Evolutionary conservation across 2,113 vertebrate genomes (phyloP).

Genomic region (Sander vitreus): DNA sequence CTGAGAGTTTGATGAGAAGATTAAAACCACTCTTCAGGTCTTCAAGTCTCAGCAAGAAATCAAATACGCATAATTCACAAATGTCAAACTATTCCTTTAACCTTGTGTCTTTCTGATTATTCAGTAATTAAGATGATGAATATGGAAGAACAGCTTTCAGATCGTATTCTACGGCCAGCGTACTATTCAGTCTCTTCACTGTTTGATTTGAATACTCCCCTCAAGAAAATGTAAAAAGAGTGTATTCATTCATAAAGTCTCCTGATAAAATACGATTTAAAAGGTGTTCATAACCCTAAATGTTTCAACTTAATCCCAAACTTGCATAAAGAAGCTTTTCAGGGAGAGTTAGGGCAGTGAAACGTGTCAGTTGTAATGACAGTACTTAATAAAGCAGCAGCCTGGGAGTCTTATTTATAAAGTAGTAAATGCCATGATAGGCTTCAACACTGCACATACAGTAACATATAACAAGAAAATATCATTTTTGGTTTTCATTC

Average conservation of each 20-base stretch:
- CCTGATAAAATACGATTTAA: neutral
- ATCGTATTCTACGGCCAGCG: neutral
- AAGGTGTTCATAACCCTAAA: neutral
- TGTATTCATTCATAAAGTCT: slow-evolving; percentile 1
- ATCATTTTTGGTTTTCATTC: slow-evolving; percentile 36
- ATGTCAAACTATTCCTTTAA: neutral
- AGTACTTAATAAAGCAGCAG: slow-evolving; percentile 1
- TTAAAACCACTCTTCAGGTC: neutral
- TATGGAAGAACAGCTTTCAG: neutral
- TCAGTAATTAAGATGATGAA: neutral
- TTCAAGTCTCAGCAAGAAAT: neutral
- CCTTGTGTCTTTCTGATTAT: neutral
- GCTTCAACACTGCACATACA: slow-evolving; percentile 9
- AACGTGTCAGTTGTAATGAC: neutral
- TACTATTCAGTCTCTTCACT: neutral
- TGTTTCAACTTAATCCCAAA: slow-evolving; percentile 1
- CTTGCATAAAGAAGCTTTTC: neutral
- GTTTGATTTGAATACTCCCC: neutral
- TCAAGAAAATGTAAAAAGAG: slow-evolving; percentile 3
- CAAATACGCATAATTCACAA: neutral
- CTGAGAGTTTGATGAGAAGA: no score
- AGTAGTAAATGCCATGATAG: slow-evolving; percentile 41
- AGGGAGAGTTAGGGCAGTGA: neutral
- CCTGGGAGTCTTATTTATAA: neutral
- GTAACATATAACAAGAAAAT: slow-evolving; percentile 3